Evolutionary conservation across 2,797 vertebrate genomes (phyloP).

Genomic region (Urocyon cinereoargenteus): DNA sequence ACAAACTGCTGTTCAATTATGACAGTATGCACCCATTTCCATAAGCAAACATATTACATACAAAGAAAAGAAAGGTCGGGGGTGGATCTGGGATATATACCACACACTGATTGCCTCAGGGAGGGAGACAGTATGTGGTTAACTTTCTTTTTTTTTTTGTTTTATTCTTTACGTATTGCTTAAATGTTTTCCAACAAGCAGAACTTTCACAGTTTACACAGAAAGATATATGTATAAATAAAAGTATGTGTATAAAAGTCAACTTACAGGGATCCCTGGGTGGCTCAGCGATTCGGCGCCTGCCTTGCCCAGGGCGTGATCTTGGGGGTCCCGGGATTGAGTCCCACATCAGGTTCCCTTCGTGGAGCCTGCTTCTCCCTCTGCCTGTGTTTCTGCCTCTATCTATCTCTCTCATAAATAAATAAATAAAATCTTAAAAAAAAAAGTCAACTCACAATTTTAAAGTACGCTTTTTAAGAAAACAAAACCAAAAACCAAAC

Average conservation of each 20-base stretch:
- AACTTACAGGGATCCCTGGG: no score
- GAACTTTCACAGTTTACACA: constrained; percentile 5
- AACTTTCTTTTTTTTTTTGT: neutral
- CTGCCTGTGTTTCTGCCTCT: no score
- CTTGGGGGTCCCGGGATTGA: no score
- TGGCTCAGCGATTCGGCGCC: no score
- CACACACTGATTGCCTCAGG: neutral
- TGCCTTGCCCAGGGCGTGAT: no score
- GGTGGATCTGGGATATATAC: neutral
- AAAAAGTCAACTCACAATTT: neutral
- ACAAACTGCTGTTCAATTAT: neutral
- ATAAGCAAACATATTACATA: neutral
- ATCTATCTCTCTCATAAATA: no score
- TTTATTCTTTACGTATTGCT: neutral
- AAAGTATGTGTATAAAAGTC: neutral
- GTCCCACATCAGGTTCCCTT: no score
- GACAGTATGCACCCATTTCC: neutral
- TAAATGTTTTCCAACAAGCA: neutral
- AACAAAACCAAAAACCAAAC: constrained; percentile 31
- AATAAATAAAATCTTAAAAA: no score
- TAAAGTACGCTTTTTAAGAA: neutral
- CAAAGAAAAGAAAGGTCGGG: neutral
- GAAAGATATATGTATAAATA: neutral
- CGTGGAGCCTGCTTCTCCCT: no score
- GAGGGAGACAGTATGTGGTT: neutral